These are phyloP conservation scores for Caerostris extrusa DNA, from an alignment of 1,140 invertebrate species.

Conservation along the genomic window DNA sequence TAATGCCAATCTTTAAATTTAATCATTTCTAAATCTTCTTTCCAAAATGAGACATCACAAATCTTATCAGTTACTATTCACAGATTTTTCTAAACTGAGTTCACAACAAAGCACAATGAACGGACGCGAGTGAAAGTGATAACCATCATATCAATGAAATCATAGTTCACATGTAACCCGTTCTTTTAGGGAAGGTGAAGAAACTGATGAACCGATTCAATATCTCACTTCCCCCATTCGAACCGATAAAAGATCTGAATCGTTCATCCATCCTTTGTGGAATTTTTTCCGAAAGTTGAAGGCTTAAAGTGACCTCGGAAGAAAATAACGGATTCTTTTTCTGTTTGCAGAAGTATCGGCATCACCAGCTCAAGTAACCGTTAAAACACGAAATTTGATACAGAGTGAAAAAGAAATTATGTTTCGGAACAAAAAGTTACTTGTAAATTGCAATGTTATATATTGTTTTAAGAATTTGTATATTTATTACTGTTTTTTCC, in stretches of 20 bases:
- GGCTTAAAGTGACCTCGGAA: neutral
- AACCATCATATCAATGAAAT: neutral
- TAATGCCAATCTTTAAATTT: too few species aligned
- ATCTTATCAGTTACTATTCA: constrained; percentile 21
- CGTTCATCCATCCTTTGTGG: neutral
- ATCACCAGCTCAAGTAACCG: too few species aligned
- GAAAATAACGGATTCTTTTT: neutral
- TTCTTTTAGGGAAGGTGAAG: constrained; percentile 5
- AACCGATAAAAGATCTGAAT: constrained; percentile 2
- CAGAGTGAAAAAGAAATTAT: too few species aligned
- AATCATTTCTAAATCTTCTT: neutral
- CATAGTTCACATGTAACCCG: neutral
- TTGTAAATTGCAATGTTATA: too few species aligned
- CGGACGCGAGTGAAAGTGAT: constrained; percentile 4
- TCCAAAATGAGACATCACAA: neutral
- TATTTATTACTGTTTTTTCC: too few species aligned
- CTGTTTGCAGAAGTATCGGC: neutral
- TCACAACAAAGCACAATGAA: neutral
- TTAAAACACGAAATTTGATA: too few species aligned
- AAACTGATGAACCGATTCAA: constrained; percentile 10
- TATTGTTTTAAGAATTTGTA: too few species aligned
- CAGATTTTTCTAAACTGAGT: neutral
- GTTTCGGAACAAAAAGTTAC: too few species aligned
- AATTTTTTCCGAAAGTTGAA: neutral
- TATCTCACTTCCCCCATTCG: neutral